Conservation (phyloP, 2,797 vertebrate genomes). For the Notolabrus celidotus region DNA sequence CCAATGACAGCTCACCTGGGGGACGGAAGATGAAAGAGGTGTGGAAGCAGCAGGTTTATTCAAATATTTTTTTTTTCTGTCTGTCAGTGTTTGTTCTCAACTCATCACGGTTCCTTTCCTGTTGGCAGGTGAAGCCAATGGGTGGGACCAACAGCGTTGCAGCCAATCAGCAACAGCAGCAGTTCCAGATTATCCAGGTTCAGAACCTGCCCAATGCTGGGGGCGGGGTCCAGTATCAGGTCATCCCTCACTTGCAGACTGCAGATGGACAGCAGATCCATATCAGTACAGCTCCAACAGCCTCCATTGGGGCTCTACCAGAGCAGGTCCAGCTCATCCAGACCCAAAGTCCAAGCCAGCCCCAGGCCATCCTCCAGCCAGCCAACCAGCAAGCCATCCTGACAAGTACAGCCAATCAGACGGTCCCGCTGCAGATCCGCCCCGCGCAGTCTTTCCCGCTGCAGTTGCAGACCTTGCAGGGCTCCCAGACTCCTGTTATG, state of each 20-base stretch:
- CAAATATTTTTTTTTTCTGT: background rate
- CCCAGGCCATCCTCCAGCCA: conserved; percentile 90
- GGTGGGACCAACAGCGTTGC: conserved; percentile 77
- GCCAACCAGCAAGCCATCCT: conserved; percentile 88
- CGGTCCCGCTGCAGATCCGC: conserved; percentile 95
- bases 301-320: conserved; percentile 85
- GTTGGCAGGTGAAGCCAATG: conserved; percentile 83
- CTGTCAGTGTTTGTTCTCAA: conserved; percentile 21
- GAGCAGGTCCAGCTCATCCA: conserved; percentile 98
- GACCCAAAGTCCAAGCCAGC: conserved; percentile 87
- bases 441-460: conserved; percentile 95
- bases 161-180: conserved; percentile 83
- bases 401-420: conserved; percentile 93
- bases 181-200: conserved; percentile 97
- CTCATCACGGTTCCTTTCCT: conserved; percentile 19
- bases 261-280: conserved; percentile 97
- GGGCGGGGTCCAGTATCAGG: conserved; percentile 96
- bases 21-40: conserved; percentile 85
- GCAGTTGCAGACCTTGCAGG: conserved; percentile 95
- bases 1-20: conserved; percentile 85
- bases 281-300: conserved; percentile 88
- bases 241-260: conserved; percentile 97
- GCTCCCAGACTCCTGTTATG: conserved; percentile 94
- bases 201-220: conserved; percentile 91
- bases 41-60: background rate